Conservation (phyloP, 2,888 invertebrate genomes). For the Ommatoiulus sabulosus region DNA sequence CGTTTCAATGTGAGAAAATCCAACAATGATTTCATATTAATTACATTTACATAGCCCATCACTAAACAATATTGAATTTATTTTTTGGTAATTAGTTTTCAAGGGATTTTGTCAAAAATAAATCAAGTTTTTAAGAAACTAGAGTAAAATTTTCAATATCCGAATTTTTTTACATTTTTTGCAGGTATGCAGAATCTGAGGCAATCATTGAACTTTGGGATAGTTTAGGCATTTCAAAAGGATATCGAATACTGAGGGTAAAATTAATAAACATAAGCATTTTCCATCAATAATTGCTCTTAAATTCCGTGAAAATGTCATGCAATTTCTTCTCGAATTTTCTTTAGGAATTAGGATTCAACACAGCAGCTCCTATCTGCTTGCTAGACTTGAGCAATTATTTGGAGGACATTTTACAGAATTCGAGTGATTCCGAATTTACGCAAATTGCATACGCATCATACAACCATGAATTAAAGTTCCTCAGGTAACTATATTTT, state of each 20-base stretch:
- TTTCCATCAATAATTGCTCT: not conserved
- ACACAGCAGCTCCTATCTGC: conserved; percentile 39
- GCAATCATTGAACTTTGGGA: conserved; percentile 67
- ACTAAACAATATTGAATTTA: too few species aligned
- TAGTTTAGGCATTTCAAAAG: conserved; percentile 65
- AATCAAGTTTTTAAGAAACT: not conserved
- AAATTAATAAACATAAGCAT: not conserved
- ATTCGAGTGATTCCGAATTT: conserved; percentile 56
- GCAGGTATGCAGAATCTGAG: conserved; percentile 66
- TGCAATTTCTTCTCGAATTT: not conserved
- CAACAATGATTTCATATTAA: too few species aligned
- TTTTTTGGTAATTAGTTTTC: too few species aligned
- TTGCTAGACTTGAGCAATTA: conserved; percentile 56
- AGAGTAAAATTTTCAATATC: not conserved
- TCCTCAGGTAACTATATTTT: conserved; percentile 54
- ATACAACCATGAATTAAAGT: conserved; percentile 58
- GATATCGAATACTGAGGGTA: conserved; percentile 63
- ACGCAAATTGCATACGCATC: conserved; percentile 57
- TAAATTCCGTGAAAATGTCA: conserved; percentile 6
- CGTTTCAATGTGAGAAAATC: too few species aligned
- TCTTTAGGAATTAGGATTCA: conserved; percentile 59
- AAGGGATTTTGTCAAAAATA: too few species aligned
- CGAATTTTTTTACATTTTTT: conserved; percentile 45
- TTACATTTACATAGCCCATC: too few species aligned
- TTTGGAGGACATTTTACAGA: conserved; percentile 58